Evolutionary conservation across 2,113 vertebrate genomes (phyloP).

Genomic region (Muntiacus muntjak): DNA sequence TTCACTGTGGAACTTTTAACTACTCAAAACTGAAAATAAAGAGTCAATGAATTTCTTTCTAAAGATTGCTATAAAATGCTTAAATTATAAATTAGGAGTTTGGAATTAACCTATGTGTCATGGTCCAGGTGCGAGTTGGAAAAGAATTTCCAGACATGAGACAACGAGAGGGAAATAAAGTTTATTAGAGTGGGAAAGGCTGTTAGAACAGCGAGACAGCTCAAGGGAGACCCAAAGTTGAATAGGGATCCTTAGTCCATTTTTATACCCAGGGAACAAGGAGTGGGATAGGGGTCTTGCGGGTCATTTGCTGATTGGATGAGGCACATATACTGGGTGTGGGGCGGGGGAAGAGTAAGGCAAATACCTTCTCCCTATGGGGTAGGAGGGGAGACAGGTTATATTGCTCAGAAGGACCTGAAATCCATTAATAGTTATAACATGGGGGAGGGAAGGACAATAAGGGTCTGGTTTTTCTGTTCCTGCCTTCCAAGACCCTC

Average conservation of each 20-base stretch:
- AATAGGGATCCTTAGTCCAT: not conserved
- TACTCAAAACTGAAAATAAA: conserved; percentile 40
- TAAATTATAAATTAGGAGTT: not conserved
- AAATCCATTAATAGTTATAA: not conserved
- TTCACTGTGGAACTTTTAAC: not conserved
- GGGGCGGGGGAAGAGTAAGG: not conserved
- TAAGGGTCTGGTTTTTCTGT: not conserved
- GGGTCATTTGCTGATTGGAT: not conserved
- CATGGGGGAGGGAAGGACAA: not conserved
- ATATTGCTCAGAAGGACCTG: not conserved
- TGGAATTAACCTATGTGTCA: not conserved
- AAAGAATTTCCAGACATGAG: not conserved
- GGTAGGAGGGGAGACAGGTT: not conserved
- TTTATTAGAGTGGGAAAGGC: not conserved
- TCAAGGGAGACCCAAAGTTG: not conserved
- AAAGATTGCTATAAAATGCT: not conserved
- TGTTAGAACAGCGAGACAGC: not conserved
- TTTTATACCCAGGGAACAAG: not conserved
- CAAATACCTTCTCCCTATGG: not conserved
- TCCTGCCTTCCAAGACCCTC: not conserved
- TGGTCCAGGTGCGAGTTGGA: rapidly evolving
- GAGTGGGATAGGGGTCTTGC: not conserved
- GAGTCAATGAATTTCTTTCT: not conserved
- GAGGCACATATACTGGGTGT: not conserved
- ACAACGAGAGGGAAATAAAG: not conserved